Evolutionary conservation across 2,113 vertebrate species (phyloP), one percentile per base, ranked within the genome.

Genomic region (Dryoscopus gambensis): DNA sequence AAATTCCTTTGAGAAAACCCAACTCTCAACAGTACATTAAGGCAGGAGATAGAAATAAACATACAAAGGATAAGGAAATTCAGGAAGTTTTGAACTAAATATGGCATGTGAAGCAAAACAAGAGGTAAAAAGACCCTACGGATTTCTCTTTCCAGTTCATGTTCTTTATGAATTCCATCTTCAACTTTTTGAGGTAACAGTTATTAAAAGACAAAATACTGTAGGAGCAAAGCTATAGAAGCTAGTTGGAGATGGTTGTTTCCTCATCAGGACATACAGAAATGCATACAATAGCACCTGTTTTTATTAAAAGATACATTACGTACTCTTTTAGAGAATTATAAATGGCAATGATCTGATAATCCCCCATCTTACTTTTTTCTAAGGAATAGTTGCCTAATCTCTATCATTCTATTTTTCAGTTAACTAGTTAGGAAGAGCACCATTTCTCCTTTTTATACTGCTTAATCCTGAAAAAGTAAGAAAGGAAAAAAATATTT

Each of bases 351-450:
- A 78, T 73, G 53, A 91, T 75, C 65, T 78, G 78, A 67, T 86
- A 92, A 95, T 46, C n/a, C 44, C 55, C 39, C 65, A 42, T 28
- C 73, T 95, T 86, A 87, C 28, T 63, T 84, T 93, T 84, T 84
- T 71, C 30, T 59, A 89, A 53, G 55, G 88, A 89, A 91, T 30
- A 68, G 53, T 62, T 89, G 31, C 73, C 91, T 84, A 68, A 73
- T 73, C 27, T 76, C 59, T 80, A 28, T 76, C n/a, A 67, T 81
- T 92, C 81, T 37, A 2, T 93, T 95, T 96, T 96, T 96, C 62
- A 93, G 63, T 90, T 78, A 31, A 65, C 65, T 97, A 96, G 62
- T 88, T 89, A 71, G 93, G 65, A 93, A 90, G 93, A 95, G 9
- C 37, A 87, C 37, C 13, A 89, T 90, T 91, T 73, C n/a, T 93